Conservation (phyloP, 64 coral and sea anemone species). For the Stichodactyla mertensii region DNA sequence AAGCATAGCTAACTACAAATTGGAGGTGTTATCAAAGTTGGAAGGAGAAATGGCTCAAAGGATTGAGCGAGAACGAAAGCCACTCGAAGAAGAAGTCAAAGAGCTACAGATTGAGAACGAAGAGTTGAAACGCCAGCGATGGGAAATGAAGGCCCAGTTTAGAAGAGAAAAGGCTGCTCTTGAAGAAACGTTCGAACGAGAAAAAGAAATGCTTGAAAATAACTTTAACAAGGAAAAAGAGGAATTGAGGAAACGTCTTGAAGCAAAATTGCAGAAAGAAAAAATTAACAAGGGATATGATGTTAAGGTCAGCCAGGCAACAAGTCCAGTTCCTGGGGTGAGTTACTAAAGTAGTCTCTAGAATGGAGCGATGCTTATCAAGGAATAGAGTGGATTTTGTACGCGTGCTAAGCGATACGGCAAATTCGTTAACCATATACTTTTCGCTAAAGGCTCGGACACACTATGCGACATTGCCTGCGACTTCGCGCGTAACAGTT, state of each 20-base stretch:
- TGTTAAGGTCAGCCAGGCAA: constrained; percentile 49
- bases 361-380: no score
- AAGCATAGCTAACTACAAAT: constrained; percentile 84
- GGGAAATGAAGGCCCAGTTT: constrained; percentile 70
- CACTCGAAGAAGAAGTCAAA: constrained; percentile 62
- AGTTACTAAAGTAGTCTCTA: background rate
- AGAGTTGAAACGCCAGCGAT: constrained; percentile 70
- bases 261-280: constrained; percentile 57
- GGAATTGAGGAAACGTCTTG: constrained; percentile 61
- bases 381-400: no score
- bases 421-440: no score
- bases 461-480: no score
- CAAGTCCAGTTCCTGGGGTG: constrained; percentile 59
- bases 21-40: constrained; percentile 74
- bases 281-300: constrained; percentile 34
- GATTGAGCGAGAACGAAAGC: constrained; percentile 60
- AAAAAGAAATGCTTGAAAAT: constrained; percentile 65
- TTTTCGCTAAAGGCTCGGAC: no score
- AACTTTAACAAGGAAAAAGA: constrained; percentile 72
- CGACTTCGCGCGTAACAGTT: no score
- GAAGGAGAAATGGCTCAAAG: constrained; percentile 72
- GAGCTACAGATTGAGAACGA: constrained; percentile 73
- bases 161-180: constrained; percentile 62
- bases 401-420: no score
- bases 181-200: constrained; percentile 70